Base-by-base conservation (phyloP, 1,140 invertebrate genomes). In the Lamellibrachia luymesi region DNA sequence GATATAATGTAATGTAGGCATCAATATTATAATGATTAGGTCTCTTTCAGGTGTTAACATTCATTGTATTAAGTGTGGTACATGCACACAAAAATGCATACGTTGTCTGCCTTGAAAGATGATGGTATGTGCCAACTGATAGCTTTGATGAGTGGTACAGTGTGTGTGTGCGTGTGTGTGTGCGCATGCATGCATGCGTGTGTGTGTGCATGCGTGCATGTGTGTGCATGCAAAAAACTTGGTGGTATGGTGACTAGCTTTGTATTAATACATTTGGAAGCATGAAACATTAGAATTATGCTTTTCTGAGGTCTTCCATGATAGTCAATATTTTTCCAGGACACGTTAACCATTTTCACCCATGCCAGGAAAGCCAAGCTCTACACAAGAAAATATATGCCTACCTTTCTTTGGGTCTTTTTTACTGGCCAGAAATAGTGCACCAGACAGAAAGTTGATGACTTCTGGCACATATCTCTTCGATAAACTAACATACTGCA, bases 381-480 rank as follows among this genome's bases (percentile, higher is more conserved):
- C 7, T 25, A 91, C 8, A 10, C 90, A 91, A 0, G 27, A 64
- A n/a, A 8, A 92, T 10, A 50, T 50, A 92, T 92, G 50, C 91
- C 6, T 51, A 92, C 92, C 10, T 51, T 52, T 38, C 52, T 89
- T 90, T 89, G 56, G 56, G 10, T 89, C 92, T 38, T 38, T 50
- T 50, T 64, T 93, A 89, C 94, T 91, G 27, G 95, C 95, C 27
- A 95, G 27, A 91, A 95, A 96, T 27, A 96, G 92, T 17, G 96
- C 51, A 49, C 95, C 96, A 94, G 97, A 96, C 8, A 99, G 95
- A 95, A 97, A 98, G 96, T 98, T 98, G 17, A 98, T 96, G 0
- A 97, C 97, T 90, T 98, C 97, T 1, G 98, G 98, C 49, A 98
- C 96, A 94, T 97, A 98, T 95, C 98, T 96, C 96, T 98, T 98